A percentile compares a stretch with the other conserved stretches of the same genome.
phyloP scores from a whole-genome alignment of 2,888 invertebrate genomes.

The Erpobdella octoculata region DNA sequence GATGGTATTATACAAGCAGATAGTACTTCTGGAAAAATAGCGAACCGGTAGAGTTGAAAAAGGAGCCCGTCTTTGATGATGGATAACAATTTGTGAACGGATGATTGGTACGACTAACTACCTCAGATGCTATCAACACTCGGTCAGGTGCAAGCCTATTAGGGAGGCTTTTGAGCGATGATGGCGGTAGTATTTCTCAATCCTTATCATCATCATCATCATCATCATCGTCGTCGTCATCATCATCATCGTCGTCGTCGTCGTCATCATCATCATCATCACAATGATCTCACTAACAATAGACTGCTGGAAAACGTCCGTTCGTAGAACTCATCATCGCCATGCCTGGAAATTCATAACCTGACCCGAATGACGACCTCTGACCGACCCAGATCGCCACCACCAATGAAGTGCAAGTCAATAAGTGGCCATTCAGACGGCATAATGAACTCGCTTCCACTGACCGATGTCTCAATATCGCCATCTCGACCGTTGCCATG shows the following conservation, averaged over 20 bases:
- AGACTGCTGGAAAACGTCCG: neutral
- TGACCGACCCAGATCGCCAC: neutral
- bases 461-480: no score
- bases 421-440: neutral
- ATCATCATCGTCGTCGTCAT: neutral
- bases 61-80: slow-evolving; percentile 13
- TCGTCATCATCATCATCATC: neutral
- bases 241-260: neutral
- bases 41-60: no score
- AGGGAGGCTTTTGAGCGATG: neutral
- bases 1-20: no score
- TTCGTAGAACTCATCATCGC: no score
- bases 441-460: neutral
- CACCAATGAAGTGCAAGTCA: neutral
- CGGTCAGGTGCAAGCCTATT: slow-evolving; percentile 5
- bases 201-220: neutral
- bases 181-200: no score
- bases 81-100: neutral
- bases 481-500: no score
- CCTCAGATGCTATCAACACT: neutral
- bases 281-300: neutral
- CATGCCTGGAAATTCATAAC: no score
- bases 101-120: neutral
- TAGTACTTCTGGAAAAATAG: no score
- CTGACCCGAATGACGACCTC: no score